phyloP scores from a whole-genome alignment of 2,797 vertebrate species.

The Cirrhinus molitorella region DNA sequence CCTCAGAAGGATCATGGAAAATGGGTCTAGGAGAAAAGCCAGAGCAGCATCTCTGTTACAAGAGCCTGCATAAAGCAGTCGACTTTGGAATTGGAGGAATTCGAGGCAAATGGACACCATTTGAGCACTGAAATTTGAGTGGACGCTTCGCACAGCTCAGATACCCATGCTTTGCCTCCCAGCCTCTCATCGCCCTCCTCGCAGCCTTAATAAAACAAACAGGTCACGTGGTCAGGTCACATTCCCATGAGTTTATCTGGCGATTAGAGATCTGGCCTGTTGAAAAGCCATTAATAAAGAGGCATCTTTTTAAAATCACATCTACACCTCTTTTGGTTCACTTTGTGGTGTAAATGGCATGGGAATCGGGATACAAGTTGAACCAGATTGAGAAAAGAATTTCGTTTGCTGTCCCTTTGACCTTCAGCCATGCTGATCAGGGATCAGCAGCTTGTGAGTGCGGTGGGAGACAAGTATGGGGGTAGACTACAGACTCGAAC shows the following conservation, averaged over 20 bases:
- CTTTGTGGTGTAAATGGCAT: slow-evolving; percentile 17
- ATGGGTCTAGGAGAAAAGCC: slow-evolving; percentile 23
- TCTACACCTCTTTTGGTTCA: slow-evolving; percentile 22
- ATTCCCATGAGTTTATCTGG: slow-evolving; percentile 51
- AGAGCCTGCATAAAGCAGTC: slow-evolving; percentile 46
- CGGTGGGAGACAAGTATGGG: slow-evolving; percentile 67
- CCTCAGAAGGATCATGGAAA: slow-evolving; percentile 6
- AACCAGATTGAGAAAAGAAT: slow-evolving; percentile 39
- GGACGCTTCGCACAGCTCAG: slow-evolving; percentile 18
- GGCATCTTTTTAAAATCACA: background rate
- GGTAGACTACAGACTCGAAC: slow-evolving; percentile 56
- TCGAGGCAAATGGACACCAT: slow-evolving; percentile 27
- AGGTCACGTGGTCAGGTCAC: slow-evolving; percentile 38
- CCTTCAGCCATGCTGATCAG: slow-evolving; percentile 66
- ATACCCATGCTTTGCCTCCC: slow-evolving; percentile 19
- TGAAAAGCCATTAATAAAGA: slow-evolving; percentile 36
- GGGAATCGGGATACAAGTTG: slow-evolving; percentile 4
- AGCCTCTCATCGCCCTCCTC: slow-evolving; percentile 33
- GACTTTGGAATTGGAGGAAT: slow-evolving; percentile 39
- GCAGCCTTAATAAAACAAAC: slow-evolving; percentile 60
- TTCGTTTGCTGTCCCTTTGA: slow-evolving; percentile 41
- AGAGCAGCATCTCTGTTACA: slow-evolving; percentile 66
- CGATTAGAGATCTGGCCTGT: slow-evolving; percentile 13
- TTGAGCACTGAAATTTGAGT: slow-evolving; percentile 44
- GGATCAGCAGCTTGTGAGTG: slow-evolving; percentile 60